phyloP scores from a whole-genome alignment of 2,888 invertebrate genomes.

The Rhagonycha fulva region DNA sequence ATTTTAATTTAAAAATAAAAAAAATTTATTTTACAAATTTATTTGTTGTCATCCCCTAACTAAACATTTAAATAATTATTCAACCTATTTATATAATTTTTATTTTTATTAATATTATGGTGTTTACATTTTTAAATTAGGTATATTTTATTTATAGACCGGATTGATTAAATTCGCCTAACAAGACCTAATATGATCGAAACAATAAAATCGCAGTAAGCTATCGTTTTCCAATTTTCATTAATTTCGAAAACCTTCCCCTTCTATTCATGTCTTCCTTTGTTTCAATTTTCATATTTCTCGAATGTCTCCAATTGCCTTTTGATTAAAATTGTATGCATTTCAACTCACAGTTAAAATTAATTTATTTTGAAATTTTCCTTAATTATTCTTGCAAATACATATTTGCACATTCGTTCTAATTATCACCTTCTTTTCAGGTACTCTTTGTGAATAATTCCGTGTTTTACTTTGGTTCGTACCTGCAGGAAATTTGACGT shows the following conservation, averaged over 20 bases:
- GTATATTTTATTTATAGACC: background rate
- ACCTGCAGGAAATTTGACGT: too few species aligned
- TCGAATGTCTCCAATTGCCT: background rate
- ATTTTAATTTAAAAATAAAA: too few species aligned
- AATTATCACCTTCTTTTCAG: too few species aligned
- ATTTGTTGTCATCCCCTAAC: too few species aligned
- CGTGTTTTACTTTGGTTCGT: too few species aligned
- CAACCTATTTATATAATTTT: too few species aligned
- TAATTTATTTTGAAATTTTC: too few species aligned
- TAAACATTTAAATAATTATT: too few species aligned
- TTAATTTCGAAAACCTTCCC: background rate
- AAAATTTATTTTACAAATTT: too few species aligned
- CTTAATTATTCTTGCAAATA: too few species aligned
- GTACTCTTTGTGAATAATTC: too few species aligned
- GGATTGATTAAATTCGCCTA: background rate
- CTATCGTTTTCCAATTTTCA: background rate
- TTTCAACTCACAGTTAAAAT: background rate
- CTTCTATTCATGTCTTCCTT: background rate
- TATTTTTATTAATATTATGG: too few species aligned
- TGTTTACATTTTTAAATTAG: background rate
- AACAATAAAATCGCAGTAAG: background rate
- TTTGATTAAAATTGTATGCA: background rate
- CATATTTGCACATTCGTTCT: background rate
- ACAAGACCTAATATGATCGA: background rate
- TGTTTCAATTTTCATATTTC: background rate